A percentile compares a stretch with the other conserved stretches of the same genome.
Evolutionary conservation across 1,140 invertebrate species (phyloP).

Genomic region (Andricus grossulariae): DNA sequence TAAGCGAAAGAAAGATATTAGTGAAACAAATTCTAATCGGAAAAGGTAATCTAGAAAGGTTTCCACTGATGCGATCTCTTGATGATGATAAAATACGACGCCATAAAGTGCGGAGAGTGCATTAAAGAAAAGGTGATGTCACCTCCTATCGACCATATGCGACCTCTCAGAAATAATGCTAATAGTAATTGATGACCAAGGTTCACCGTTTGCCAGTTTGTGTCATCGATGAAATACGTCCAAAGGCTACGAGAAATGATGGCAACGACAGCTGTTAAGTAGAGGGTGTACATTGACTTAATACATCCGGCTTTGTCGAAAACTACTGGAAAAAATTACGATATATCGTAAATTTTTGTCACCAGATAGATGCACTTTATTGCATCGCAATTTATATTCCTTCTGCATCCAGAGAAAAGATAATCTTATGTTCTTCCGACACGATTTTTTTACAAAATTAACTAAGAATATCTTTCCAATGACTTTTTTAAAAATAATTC

Average conservation of each 20-base stretch:
- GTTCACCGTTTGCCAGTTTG: conserved; percentile 61
- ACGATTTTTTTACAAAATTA: too few relatives aligned
- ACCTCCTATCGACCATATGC: conserved; percentile 68
- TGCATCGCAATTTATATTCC: neutral
- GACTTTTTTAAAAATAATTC: too few relatives aligned
- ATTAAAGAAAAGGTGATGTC: conserved; percentile 61
- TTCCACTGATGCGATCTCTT: neutral
- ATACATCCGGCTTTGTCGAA: conserved; percentile 59
- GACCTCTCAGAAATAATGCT: conserved; percentile 68
- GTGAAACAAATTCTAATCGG: neutral
- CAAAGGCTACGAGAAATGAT: conserved; percentile 51
- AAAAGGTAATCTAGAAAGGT: conserved; percentile 1
- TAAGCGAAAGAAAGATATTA: neutral
- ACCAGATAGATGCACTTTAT: neutral
- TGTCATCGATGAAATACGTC: conserved; percentile 65
- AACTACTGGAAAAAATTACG: conserved; percentile 40
- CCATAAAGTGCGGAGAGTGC: conserved; percentile 3
- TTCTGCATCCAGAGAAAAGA: neutral
- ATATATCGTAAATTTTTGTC: conserved; percentile 11
- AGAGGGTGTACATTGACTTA: conserved; percentile 62
- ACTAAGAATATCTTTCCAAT: too few relatives aligned
- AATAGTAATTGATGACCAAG: conserved; percentile 71
- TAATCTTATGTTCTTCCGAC: neutral
- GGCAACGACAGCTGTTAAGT: conserved; percentile 61
- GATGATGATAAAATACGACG: conserved; percentile 1